Evolutionary conservation across 2,113 vertebrate species (phyloP), one percentile per base, ranked within the genome.

Genomic region (Phocoena phocoena): DNA sequence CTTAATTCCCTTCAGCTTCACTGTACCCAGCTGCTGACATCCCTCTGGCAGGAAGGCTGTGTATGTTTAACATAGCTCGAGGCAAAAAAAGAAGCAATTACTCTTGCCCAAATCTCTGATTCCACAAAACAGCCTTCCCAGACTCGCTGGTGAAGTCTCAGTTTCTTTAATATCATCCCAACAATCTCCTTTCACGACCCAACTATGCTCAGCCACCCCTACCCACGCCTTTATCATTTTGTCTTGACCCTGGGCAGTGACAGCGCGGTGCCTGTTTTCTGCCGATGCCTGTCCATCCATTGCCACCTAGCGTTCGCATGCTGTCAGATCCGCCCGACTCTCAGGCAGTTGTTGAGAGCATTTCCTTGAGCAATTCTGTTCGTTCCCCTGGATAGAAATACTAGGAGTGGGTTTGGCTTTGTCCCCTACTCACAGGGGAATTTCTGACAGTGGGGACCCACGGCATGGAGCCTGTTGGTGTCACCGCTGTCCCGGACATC

Each of bases 291-390:
- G 97, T 97, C 97, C 96, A 68, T 63, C 47, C 28, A 96, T 44
- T 96, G 99, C 98, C 99, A 98, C 58, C 99, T 98, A 99, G 98
- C 0, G 98, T 97, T 11, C 4, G 26, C 96, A 84, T 8, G 0
- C 58, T 71, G 96, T 70, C 84, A 76, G 33, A 5, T 23, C 86
- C 3, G 41, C 96, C 90, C 15, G 7, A 21, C 41, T 58, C 89
- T 87, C 86, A 1, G 44, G 79, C 58, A 81, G 17, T 8, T 28
- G 62, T 80, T 65, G 14, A 18, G 10, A 79, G 62, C 47, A 18
- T 80, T 65, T 90, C 81, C 63, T 21, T 9, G 41, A 85, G 67
- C 53, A 60, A 9, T 73, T 84, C 62, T 50, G 13, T 76, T 71
- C 38, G 14, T 88, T 68, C n/a, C 55, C 50, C 38, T 53, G 68